Evolutionary conservation across 2,113 vertebrate genomes (phyloP), one percentile per base, ranked within the genome.

Genomic region (Leptocoma aspasia): DNA sequence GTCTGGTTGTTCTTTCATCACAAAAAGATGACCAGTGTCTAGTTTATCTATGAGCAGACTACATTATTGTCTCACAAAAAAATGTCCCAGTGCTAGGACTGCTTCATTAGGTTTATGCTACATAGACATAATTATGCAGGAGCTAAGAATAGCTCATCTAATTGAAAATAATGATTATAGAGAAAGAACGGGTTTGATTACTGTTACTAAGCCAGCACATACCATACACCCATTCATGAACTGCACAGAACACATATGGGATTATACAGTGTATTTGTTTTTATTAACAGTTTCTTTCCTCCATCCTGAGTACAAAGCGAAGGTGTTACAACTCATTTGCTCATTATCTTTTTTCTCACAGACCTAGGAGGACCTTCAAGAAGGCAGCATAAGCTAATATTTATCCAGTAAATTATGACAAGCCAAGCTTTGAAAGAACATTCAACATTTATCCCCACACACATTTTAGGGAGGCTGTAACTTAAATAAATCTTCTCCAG

Each of bases 81-180:
- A 83, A 57, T 70, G 92, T 94, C 82, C 86, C 90, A 83, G 82
- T 50, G 44, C 89, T 92, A 35, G 47, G 69, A 86, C 90, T 81
- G 94, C 94, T 89, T 96, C 95, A 92, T 95, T 96, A 93, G 45
- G 91, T 93, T 95, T 83, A 88, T 89, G 60, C 82, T 90, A 91
- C 89, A 66, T 70, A 86, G 91, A 60, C 82, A 52, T 94, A 70
- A 95, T 97, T 89, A 90, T 93, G 69, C 86, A 83, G 86, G 69
- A 89, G 77, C 92, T 96, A 97, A 93, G 94, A 96, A 97, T 97
- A 97, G 91, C 89, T 84, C 60, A 75, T 81, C 80, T 95, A 94
- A 97, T 96, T 95, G 94, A 90, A 96, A 95, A 86, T 95, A 96
- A 93, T 92, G 96, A 96, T 96, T 84, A 27, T 73, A 71, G 76